Evolutionary conservation across 2,113 vertebrate species (phyloP).

Genomic region (Alligator sinensis): DNA sequence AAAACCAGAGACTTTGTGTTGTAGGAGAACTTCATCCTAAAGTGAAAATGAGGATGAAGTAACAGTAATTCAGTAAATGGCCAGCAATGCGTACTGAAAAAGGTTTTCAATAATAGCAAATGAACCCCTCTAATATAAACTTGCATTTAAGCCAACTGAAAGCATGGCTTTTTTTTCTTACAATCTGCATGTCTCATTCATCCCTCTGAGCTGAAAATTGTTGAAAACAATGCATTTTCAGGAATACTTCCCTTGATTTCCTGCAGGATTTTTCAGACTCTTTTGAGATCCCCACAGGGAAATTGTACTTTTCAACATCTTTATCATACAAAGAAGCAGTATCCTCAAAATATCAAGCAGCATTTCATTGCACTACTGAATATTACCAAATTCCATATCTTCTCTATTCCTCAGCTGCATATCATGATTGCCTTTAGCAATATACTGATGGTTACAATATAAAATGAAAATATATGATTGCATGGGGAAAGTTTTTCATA

Average conservation of each 20-base stretch:
- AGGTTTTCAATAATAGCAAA: neutral
- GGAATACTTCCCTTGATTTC: neutral
- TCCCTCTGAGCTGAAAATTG: neutral
- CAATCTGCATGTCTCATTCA: neutral
- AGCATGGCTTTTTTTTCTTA: neutral
- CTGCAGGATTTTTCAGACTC: neutral
- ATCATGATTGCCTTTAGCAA: conserved; percentile 23
- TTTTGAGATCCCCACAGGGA: neutral
- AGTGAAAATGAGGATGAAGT: neutral
- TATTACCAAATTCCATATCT: neutral
- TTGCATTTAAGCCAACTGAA: neutral
- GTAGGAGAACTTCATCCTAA: neutral
- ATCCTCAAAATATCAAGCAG: conserved; percentile 13
- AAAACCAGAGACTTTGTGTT: neutral
- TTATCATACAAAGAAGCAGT: neutral
- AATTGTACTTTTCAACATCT: conserved; percentile 23
- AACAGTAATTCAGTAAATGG: neutral
- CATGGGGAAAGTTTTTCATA: neutral
- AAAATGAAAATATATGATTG: conserved; percentile 31
- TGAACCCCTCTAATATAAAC: neutral
- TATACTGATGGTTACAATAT: conserved; percentile 25
- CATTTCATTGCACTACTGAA: conserved; percentile 31
- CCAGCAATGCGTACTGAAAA: accelerated
- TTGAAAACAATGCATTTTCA: neutral
- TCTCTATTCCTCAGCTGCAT: neutral